Base-by-base conservation (phyloP, 2,888 invertebrate species). In the Leptopilina drosophilae region DNA sequence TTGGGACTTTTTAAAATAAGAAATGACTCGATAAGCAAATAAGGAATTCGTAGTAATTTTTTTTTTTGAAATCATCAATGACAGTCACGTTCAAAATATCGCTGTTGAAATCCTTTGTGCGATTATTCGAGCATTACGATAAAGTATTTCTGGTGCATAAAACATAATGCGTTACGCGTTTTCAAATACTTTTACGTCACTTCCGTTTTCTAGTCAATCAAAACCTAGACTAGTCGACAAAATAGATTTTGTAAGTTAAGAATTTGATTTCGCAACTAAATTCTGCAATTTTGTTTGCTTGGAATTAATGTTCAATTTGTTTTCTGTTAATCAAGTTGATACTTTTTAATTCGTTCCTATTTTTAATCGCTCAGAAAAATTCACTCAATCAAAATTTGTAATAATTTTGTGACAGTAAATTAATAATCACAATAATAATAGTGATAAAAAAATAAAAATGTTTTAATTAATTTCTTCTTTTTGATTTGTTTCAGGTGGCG, bases 401-500 rank as follows among this genome's bases (percentile, higher is more conserved):
- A 33, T 33, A 33, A 3, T 64, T 15, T 53, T 77, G 12, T 49
- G 46, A 46, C 46, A 76, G 46, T 33, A 9, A 42, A 42, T 42
- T 42, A n/a, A n/a, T n/a, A n/a, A 20, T 20, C 1, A 0, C 1
- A 8, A 42, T 42, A 8, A 42, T 42, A 8, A 42, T 42, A 42
- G 8, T 42, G 8, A 12, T 5, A 56, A 12, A 12, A 56, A 12
- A 56, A n/a, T 56, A 14, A 56, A 40, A 66, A 40, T 33, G 1
- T 4, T 33, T 33, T 2, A 33, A 33, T 66, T 66, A 66, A 66
- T 66, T 46, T 62, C 6, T 59, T n/a, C 4, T 59, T 59, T 4
- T 33, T 33, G 15, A 15, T 59, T 76, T 62, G 42, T 94, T 94
- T 83, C 93, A 98, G 98, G 94, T 98, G 98, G 98, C 95, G 95